Conservation (phyloP, 2,113 vertebrate genomes). For the Austrofundulus limnaeus region DNA sequence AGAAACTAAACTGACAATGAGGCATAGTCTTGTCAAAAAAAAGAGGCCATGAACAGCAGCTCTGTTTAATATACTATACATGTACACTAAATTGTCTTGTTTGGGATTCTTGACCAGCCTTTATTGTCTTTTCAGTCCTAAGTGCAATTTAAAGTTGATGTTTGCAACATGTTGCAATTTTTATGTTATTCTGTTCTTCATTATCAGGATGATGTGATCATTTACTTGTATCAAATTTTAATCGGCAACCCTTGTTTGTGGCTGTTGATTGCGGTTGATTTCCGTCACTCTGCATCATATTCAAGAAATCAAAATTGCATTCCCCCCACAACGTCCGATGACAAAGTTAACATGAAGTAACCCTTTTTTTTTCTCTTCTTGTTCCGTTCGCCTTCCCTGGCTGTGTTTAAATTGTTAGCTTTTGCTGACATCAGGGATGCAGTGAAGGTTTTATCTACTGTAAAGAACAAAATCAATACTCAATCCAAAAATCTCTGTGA, state of each 20-base stretch:
- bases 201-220: neutral
- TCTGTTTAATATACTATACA: constrained; percentile 26
- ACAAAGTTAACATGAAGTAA: constrained; percentile 29
- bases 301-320: constrained; percentile 1
- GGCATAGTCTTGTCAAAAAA: constrained; percentile 48
- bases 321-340: constrained; percentile 31
- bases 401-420: constrained; percentile 38
- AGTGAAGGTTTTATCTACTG: constrained; percentile 36
- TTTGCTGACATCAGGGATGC: constrained; percentile 25
- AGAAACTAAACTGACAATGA: constrained; percentile 50
- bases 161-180: neutral
- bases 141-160: neutral
- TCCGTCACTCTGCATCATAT: neutral
- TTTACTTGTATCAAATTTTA: neutral
- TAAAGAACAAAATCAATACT: constrained; percentile 51
- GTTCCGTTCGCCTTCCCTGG: constrained; percentile 1
- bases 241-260: neutral
- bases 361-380: constrained; percentile 24
- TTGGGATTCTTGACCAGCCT: constrained; percentile 8
- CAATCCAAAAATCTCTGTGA: constrained; percentile 37
- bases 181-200: neutral
- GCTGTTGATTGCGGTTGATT: neutral
- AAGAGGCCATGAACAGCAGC: constrained; percentile 45
- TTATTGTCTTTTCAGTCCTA: neutral
- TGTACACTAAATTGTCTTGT: constrained; percentile 12